These are phyloP conservation scores for Penaeus vannamei DNA, from an alignment of 1,140 invertebrate species.

Conservation along the genomic window DNA sequence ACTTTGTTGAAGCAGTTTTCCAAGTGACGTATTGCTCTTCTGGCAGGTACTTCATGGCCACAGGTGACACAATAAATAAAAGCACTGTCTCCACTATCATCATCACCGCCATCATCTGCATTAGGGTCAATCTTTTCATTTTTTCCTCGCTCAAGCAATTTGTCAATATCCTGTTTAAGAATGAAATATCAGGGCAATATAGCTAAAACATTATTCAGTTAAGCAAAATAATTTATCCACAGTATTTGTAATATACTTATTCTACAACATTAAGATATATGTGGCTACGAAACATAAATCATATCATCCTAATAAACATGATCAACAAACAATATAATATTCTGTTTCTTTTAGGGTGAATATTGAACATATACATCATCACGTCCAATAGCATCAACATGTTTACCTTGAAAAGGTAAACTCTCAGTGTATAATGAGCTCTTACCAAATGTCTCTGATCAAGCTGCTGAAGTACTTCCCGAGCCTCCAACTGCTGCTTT, in stretches of 20 bases:
- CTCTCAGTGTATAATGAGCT: too few relatives aligned
- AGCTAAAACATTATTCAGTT: background rate
- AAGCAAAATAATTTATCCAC: too few relatives aligned
- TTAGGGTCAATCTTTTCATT: conserved; percentile 77
- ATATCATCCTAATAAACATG: too few relatives aligned
- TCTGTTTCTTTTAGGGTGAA: too few relatives aligned
- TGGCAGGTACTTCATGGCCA: conserved; percentile 90
- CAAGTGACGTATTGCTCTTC: conserved; percentile 82
- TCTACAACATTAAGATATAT: too few relatives aligned
- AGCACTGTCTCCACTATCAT: conserved; percentile 71
- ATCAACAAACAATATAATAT: too few relatives aligned
- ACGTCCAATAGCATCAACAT: too few relatives aligned
- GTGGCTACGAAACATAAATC: too few relatives aligned
- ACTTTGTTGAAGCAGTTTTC: conserved; percentile 94
- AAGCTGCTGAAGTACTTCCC: conserved; percentile 75
- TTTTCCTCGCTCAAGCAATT: conserved; percentile 82
- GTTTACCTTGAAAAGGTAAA: too few relatives aligned
- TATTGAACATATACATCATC: too few relatives aligned
- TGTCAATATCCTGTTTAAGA: conserved; percentile 46
- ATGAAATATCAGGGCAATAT: background rate
- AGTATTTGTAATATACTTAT: too few relatives aligned
- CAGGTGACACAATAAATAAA: conserved; percentile 94
- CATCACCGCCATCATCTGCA: conserved; percentile 75
- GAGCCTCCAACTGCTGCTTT: conserved; percentile 82
- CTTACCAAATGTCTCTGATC: conserved; percentile 51